Base-by-base conservation (phyloP, 1,140 invertebrate species). In the Drosophila pachea region DNA sequence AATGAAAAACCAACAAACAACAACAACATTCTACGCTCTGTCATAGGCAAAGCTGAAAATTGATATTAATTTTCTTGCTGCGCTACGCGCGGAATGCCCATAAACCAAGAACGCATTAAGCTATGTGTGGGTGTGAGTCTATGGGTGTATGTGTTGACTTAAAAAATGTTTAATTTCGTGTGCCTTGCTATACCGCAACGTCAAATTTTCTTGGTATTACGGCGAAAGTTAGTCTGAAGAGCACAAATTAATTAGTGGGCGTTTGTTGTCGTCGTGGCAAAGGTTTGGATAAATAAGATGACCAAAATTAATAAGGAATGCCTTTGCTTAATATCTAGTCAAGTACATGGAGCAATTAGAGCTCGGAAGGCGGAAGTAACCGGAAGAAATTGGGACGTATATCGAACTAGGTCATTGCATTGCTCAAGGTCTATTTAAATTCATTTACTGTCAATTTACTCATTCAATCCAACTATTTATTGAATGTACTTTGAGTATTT, bases 21-120 rank as follows among this genome's bases (percentile, higher is more conserved):
- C 36, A 52, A 67, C 58, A 68, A 69, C 63, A 55, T 61, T 52
- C 58, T 45, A 22, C 55, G 68, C 49, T 35, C 71, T 73, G 68
- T 74, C 74, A 63, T 76, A 86, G 70, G 76, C 79, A 84, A 84
- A 86, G 79, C 81, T 76, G 52, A 86, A 84, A 86, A 86, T 84
- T 84, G 81, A 84, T 84, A 86, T 84, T 84, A 84, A 84, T 84
- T 81, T 81, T 60, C 56, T 67, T 69, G 29, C 35, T 56, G 56
- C 59, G 9, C 63, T 47, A 53, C 54, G 54, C 62, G 36, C 67
- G 73, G 78, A 83, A 83, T 83, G 76, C 61, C 60, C 62, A 79
- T 84, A 83, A 84, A 79, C 4, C 40, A 81, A 59, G 9, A 65
- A 82, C 62, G 60, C 59, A 83, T 63, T 47, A 7, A 16, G 42